phyloP scores from a whole-genome alignment of 1,140 invertebrate genomes.

The Aricia agestis region DNA sequence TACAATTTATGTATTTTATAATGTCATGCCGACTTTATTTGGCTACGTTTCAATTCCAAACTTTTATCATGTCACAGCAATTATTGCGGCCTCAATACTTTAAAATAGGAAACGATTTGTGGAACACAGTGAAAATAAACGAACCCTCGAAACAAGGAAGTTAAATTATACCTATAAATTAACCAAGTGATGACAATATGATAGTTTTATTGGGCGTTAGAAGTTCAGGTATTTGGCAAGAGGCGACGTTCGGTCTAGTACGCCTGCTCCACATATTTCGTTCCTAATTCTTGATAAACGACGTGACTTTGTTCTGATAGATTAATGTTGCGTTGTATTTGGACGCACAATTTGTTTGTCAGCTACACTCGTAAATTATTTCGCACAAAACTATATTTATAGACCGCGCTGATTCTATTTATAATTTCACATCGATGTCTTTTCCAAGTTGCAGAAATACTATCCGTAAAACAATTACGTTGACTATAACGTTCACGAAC shows the following conservation, averaged over 20 bases:
- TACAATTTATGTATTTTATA: too few species aligned
- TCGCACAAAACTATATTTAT: background rate
- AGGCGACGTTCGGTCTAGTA: background rate
- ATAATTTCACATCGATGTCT: background rate
- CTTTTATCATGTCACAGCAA: background rate
- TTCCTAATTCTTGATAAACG: conserved; percentile 15
- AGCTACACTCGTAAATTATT: conserved; percentile 3
- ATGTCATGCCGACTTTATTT: too few species aligned
- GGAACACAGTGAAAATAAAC: background rate
- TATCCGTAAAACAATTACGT: too few species aligned
- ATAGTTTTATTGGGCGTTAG: conserved; percentile 17
- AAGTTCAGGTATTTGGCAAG: conserved; percentile 20
- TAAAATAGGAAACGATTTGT: background rate
- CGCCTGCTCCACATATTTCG: conserved; percentile 19
- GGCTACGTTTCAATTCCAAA: background rate
- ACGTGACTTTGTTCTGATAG: conserved; percentile 22
- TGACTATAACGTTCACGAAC: too few species aligned
- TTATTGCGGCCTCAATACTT: background rate
- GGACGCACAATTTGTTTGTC: background rate
- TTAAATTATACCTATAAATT: background rate
- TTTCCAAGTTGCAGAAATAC: background rate
- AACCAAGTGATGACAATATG: conserved; percentile 16
- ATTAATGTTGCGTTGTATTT: background rate
- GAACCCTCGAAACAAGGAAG: background rate
- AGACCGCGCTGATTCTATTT: background rate